Conservation (phyloP, 2,113 vertebrate species). For the Onychostoma macrolepis region DNA sequence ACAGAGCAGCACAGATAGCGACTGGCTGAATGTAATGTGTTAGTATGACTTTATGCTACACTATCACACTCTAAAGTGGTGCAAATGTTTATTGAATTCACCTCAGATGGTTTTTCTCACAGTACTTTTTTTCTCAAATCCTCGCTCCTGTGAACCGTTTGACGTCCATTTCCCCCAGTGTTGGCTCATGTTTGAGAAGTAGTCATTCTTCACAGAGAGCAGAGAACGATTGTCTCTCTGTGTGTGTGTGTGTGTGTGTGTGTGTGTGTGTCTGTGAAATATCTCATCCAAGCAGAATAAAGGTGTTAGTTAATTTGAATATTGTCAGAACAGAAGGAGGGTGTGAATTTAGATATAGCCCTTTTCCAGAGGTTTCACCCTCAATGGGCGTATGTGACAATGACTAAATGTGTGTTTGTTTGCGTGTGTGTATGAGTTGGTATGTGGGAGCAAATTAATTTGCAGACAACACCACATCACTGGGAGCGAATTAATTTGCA, state of each 20-base stretch:
- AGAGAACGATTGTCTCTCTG: conserved; percentile 27
- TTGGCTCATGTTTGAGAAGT: conserved; percentile 42
- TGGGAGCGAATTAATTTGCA: conserved; percentile 6
- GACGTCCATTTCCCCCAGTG: conserved; percentile 23
- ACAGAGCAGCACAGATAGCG: not conserved
- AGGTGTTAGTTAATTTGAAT: conserved; percentile 41
- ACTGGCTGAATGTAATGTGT: not conserved
- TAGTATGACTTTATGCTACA: not conserved
- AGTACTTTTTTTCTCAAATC: conserved; percentile 1
- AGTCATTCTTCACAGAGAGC: conserved; percentile 36
- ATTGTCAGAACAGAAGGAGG: conserved; percentile 14
- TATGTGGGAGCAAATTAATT: conserved; percentile 11
- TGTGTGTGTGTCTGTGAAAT: not conserved
- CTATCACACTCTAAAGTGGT: not conserved
- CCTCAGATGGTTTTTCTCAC: not conserved
- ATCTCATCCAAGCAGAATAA: conserved; percentile 11
- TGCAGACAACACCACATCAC: conserved; percentile 9
- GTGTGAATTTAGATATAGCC: conserved; percentile 23
- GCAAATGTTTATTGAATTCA: not conserved
- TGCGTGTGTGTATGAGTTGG: not conserved
- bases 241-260: conserved; percentile 6
- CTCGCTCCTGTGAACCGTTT: conserved; percentile 3
- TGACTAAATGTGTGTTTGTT: conserved; percentile 27
- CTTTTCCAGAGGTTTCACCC: conserved; percentile 13
- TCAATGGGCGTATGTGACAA: conserved; percentile 8